These are phyloP conservation scores for Pelochelys cantorii DNA, from an alignment of 2,797 vertebrate species.

Conservation along the genomic window DNA sequence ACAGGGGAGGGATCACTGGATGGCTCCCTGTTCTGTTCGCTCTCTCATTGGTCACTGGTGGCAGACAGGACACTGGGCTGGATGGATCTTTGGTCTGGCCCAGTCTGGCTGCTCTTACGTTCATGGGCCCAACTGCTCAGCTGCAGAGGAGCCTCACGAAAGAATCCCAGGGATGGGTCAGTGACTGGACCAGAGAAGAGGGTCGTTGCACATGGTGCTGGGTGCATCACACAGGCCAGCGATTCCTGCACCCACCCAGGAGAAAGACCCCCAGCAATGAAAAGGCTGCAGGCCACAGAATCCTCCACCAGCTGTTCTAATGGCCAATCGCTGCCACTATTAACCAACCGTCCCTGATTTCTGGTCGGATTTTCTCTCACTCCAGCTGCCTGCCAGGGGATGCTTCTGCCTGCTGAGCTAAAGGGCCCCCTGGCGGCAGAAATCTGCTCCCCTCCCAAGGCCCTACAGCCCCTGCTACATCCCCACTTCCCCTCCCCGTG, in stretches of 20 bases:
- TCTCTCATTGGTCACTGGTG: too few species aligned
- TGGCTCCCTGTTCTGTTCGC: too few species aligned
- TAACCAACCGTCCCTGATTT: neutral
- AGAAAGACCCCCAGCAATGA: neutral
- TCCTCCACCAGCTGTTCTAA: neutral
- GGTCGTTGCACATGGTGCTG: neutral
- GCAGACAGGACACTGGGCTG: too few species aligned
- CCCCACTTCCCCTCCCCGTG: too few species aligned
- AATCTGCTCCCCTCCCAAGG: neutral
- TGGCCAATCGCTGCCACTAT: neutral
- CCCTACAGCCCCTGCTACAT: neutral
- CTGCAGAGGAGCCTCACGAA: neutral
- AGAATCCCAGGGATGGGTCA: neutral
- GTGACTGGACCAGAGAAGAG: neutral
- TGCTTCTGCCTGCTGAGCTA: neutral
- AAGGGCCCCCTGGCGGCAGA: neutral
- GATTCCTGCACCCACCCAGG: neutral
- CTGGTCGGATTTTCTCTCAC: neutral
- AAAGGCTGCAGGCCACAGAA: neutral
- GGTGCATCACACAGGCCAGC: neutral
- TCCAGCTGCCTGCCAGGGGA: neutral
- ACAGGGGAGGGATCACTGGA: too few species aligned
- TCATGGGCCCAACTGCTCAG: neutral
- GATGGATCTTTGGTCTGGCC: too few species aligned
- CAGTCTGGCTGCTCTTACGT: too few species aligned